Evolutionary conservation across 2,113 vertebrate species (phyloP).

Genomic region (Hydrolagus affinis): DNA sequence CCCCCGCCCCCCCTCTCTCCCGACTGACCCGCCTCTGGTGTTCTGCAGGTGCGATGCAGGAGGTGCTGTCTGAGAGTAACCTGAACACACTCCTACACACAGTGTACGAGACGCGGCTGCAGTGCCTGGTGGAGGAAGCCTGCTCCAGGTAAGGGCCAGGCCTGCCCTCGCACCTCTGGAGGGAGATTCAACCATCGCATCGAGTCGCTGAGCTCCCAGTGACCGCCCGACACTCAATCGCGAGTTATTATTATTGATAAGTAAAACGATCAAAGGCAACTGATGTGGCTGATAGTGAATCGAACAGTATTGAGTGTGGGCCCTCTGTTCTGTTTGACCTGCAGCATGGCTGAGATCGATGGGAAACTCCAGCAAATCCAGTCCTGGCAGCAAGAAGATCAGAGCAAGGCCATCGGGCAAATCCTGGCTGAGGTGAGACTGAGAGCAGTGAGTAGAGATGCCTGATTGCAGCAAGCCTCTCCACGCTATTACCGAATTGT

Average conservation of each 20-base stretch:
- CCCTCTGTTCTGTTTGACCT: slow-evolving; percentile 36
- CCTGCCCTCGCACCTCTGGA: not conserved
- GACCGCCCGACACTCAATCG: not conserved
- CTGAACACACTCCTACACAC: slow-evolving; percentile 69
- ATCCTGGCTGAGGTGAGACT: slow-evolving; percentile 81
- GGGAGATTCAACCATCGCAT: no score
- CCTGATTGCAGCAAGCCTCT: not conserved
- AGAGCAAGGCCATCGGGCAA: slow-evolving; percentile 78
- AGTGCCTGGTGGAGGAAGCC: slow-evolving; percentile 69
- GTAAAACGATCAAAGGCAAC: no score
- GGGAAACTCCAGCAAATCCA: slow-evolving; percentile 79
- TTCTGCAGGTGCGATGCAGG: slow-evolving; percentile 81
- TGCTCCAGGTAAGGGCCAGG: slow-evolving; percentile 65
- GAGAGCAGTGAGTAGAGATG: not conserved
- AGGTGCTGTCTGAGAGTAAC: slow-evolving; percentile 77
- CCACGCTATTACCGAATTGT: not conserved
- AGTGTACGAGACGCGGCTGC: slow-evolving; percentile 66
- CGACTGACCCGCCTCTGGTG: slow-evolving; percentile 25
- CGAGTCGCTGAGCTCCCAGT: not conserved
- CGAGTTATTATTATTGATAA: no score
- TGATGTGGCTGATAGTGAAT: no score
- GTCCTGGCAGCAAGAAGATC: slow-evolving; percentile 81
- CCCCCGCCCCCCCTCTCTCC: not conserved
- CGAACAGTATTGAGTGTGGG: not conserved
- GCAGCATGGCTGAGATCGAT: slow-evolving; percentile 75